Base-by-base conservation (phyloP, 2,888 invertebrate species). In the Buathra laborator region DNA sequence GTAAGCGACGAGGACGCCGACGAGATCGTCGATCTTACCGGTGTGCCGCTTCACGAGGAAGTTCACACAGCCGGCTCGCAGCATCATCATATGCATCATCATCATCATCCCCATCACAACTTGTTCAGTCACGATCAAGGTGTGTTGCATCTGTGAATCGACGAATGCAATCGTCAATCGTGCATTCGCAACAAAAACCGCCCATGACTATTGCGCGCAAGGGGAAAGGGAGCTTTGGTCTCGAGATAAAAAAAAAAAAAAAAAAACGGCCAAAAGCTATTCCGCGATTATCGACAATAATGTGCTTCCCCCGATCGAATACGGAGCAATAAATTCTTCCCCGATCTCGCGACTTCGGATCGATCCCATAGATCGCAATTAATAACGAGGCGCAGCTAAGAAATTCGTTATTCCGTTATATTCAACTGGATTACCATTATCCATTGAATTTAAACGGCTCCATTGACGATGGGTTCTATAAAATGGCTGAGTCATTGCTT, bases 1-100 rank as follows among this genome's bases (percentile, higher is more conserved):
- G 95, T 95, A 75, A 96, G 96, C 62, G 95, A 94, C 0, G 96
- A 95, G 91, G 98, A 98, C 91, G 97, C 98, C 91, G 98, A 98
- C 92, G 98, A 98, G 94, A 97, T 98, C 78, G 97, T 98, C 37
- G 98, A 98, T 94, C 95, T 98, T 74, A 98, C 98, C 5, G 96
- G 96, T 0, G 95, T 96, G 2, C 96, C 96, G 1, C 92, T 96
- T 10, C 95, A 96, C 64, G 96, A 96, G 19, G 93, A 93, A 72
- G 92, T 92, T 9, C 89, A 92, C 44, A 89, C 92, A 6, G 90
- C 92, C 29, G 88, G 90, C 67, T 87, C 91, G 3, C 90, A 90
- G 51, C 92, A 92, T 82, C 92, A 92, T 44, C 90, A 90, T 46
- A 88, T 90, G 72, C 91, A 92, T 67, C 90, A 91, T 64, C 90